These are phyloP conservation scores for Ridgeia piscesae DNA, from an alignment of 1,140 invertebrate genomes.

Conservation along the genomic window DNA sequence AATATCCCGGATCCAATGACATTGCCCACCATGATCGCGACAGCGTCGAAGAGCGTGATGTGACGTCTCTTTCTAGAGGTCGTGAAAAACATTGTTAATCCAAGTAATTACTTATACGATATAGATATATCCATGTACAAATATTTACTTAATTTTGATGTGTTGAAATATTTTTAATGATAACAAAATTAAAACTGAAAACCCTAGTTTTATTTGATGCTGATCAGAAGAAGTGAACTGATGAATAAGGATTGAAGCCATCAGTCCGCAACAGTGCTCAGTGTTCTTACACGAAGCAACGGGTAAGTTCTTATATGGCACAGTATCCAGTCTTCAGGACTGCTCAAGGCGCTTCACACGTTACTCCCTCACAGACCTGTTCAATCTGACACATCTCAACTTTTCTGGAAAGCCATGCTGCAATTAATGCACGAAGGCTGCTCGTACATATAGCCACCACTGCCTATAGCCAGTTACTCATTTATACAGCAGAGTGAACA, in stretches of 20 bases:
- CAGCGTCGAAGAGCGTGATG: slow-evolving; percentile 20
- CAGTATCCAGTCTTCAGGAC: no score
- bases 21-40: slow-evolving; percentile 26
- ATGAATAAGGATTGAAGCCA: not conserved
- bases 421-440: no score
- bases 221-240: not conserved
- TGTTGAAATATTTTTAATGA: no score
- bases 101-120: not conserved
- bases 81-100: not conserved
- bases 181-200: not conserved
- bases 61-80: slow-evolving; percentile 24
- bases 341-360: no score
- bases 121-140: not conserved
- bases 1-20: slow-evolving; percentile 41
- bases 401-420: no score
- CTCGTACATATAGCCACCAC: no score
- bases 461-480: no score
- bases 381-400: no score
- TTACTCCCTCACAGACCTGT: no score
- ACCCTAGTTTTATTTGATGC: not conserved
- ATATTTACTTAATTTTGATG: not conserved
- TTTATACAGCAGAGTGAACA: no score
- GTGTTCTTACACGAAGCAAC: not conserved
- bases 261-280: not conserved
- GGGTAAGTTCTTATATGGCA: no score